Evolutionary conservation across 2,888 invertebrate species (phyloP).

Genomic region (Teleogryllus oceanicus): DNA sequence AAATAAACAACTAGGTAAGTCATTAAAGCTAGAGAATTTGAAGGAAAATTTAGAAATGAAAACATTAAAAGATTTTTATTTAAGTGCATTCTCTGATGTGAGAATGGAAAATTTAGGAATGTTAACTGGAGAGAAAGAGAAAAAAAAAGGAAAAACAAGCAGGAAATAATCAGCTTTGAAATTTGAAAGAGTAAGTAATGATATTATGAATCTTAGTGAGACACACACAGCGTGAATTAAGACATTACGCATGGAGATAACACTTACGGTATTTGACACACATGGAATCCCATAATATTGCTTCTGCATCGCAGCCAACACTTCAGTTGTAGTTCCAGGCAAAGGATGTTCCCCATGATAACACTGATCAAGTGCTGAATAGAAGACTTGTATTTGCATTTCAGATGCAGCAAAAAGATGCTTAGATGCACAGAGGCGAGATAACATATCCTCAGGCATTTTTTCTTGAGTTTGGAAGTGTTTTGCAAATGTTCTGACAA

Average conservation of each 20-base stretch:
- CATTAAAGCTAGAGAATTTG: too few relatives aligned
- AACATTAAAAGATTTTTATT: too few relatives aligned
- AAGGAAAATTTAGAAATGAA: too few relatives aligned
- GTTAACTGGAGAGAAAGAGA: too few relatives aligned
- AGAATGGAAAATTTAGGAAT: too few relatives aligned
- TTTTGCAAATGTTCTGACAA: conserved; percentile 78
- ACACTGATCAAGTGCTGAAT: conserved; percentile 85
- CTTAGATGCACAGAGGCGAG: conserved; percentile 78
- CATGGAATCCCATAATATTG: conserved; percentile 84
- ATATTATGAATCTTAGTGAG: too few relatives aligned
- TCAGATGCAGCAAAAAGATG: conserved; percentile 85
- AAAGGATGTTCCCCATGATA: conserved; percentile 69
- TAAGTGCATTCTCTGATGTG: too few relatives aligned
- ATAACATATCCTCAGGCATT: conserved; percentile 75
- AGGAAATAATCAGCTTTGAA: too few relatives aligned
- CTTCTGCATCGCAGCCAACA: conserved; percentile 71
- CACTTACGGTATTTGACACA: conserved; percentile 74
- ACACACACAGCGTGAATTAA: too few relatives aligned
- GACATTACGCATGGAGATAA: not conserved
- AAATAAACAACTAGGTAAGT: too few relatives aligned
- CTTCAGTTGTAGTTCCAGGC: conserved; percentile 61
- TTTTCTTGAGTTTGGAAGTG: conserved; percentile 86
- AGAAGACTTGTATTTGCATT: conserved; percentile 85
- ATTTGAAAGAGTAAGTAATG: too few relatives aligned
- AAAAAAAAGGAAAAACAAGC: too few relatives aligned